Evolutionary conservation across 2,113 vertebrate species (phyloP).

Genomic region (Falco punctatus): DNA sequence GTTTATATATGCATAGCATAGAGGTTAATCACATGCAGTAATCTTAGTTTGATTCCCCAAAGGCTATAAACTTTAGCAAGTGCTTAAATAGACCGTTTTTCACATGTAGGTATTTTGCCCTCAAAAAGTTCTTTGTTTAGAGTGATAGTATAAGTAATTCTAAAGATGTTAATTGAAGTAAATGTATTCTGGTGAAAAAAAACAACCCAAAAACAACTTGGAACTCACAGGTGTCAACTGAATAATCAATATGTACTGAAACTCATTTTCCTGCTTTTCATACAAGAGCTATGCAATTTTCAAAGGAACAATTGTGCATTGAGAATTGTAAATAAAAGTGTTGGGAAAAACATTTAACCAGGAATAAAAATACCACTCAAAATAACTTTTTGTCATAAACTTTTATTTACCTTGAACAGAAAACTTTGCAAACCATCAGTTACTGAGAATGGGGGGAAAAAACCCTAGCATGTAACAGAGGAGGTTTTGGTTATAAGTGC

Average conservation of each 20-base stretch:
- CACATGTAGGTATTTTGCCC: neutral
- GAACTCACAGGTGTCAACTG: neutral
- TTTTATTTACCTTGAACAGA: slow-evolving; percentile 80
- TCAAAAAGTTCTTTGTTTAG: neutral
- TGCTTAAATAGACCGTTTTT: neutral
- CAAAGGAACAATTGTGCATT: neutral
- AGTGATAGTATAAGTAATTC: neutral
- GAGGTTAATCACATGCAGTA: neutral
- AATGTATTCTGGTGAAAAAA: neutral
- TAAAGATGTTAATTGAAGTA: neutral
- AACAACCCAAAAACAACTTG: neutral
- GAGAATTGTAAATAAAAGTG: slow-evolving; percentile 11
- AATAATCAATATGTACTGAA: neutral
- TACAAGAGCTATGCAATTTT: neutral
- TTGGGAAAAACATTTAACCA: neutral
- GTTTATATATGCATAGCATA: neutral
- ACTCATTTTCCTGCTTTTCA: neutral
- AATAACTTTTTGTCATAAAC: slow-evolving; percentile 40
- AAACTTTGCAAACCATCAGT: slow-evolving; percentile 54
- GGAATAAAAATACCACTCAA: slow-evolving; percentile 57
- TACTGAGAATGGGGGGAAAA: slow-evolving; percentile 31
- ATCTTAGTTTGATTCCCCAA: neutral
- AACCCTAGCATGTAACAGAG: slow-evolving; percentile 24
- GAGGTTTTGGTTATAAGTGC: slow-evolving; percentile 77
- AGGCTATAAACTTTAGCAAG: neutral